These are phyloP conservation scores for Caenorhabditis imperialis DNA, from an alignment of 2,888 invertebrate species.

Conservation along the genomic window DNA sequence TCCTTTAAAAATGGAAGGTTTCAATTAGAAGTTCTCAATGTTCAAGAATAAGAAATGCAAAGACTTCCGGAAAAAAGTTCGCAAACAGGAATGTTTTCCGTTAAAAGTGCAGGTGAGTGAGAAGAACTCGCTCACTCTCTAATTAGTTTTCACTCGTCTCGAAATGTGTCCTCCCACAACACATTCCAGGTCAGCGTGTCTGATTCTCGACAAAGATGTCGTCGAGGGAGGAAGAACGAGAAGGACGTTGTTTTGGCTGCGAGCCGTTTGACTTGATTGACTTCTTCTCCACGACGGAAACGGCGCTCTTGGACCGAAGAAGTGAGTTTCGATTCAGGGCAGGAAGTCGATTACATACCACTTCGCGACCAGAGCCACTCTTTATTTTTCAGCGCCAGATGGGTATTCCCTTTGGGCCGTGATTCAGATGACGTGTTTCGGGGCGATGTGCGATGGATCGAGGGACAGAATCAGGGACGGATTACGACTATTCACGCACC, in stretches of 20 bases:
- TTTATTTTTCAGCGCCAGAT: constrained; percentile 5
- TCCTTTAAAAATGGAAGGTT: too few relatives aligned
- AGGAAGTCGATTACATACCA: background rate
- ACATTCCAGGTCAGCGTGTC: too few relatives aligned
- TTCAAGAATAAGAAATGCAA: too few relatives aligned
- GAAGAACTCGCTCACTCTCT: background rate
- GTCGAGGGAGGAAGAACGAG: background rate
- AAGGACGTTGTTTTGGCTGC: constrained; percentile 37
- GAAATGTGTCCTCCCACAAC: constrained; percentile 25
- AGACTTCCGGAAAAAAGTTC: too few relatives aligned
- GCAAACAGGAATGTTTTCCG: too few relatives aligned
- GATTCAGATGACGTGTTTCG: background rate
- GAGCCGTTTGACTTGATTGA: constrained; percentile 44
- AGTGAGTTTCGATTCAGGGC: constrained; percentile 8
- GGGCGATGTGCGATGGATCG: constrained; percentile 4
- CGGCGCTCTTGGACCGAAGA: constrained; percentile 18
- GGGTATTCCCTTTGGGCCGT: constrained; percentile 26
- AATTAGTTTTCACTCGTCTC: constrained; percentile 17
- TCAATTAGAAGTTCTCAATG: too few relatives aligned
- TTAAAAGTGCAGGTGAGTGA: too few relatives aligned
- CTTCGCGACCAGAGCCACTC: background rate
- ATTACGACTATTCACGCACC: too few relatives aligned
- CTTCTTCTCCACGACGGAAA: constrained; percentile 40
- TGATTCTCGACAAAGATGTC: too few relatives aligned
- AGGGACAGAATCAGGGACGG: too few relatives aligned